A percentile compares a stretch with the other conserved stretches of the same genome.
Evolutionary conservation across 2,113 vertebrate genomes (phyloP).

Genomic region (Paramisgurnus dabryanus): DNA sequence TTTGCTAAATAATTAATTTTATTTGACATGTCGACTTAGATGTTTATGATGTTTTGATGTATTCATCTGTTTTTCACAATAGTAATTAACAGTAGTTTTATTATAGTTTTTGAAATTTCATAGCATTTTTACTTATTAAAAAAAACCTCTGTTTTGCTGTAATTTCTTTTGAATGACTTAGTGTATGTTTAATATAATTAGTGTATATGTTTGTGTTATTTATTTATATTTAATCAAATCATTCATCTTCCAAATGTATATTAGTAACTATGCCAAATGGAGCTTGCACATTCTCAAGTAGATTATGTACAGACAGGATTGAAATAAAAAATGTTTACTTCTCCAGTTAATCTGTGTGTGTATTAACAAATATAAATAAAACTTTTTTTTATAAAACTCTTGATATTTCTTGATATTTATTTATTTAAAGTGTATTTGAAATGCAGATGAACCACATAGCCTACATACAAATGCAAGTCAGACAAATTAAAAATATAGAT

Average conservation of each 20-base stretch:
- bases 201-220: not conserved
- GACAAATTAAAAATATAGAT: too few species aligned
- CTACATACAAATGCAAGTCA: too few species aligned
- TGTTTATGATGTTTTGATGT: not conserved
- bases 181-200: not conserved
- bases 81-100: not conserved
- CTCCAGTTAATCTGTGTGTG: not conserved
- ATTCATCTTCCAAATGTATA: not conserved
- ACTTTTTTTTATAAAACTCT: too few species aligned
- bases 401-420: too few species aligned
- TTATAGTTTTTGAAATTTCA: not conserved
- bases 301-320: not conserved
- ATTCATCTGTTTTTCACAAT: not conserved
- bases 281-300: not conserved
- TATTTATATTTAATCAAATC: not conserved
- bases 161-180: not conserved
- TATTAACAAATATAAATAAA: not conserved
- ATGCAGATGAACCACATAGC: too few species aligned
- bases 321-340: conserved; percentile 7
- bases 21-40: not conserved
- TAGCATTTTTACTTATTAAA: not conserved
- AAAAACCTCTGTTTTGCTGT: not conserved
- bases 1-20: not conserved
- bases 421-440: too few species aligned
- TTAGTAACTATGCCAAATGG: conserved; percentile 20